phyloP scores from a whole-genome alignment of 2,797 vertebrate species.

The Crocodylus rhombifer region DNA sequence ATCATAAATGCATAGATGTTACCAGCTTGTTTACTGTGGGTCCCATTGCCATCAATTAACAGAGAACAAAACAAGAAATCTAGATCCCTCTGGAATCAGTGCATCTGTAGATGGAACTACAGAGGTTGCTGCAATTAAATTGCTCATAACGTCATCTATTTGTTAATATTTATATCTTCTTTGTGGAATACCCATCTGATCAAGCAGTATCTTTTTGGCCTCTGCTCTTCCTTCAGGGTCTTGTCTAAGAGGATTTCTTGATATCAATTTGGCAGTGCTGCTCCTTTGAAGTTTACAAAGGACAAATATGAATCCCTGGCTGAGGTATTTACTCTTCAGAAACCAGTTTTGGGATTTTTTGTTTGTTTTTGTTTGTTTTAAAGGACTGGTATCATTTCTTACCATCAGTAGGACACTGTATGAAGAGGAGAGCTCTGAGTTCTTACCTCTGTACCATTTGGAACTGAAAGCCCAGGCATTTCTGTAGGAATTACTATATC shows the following conservation, averaged over 20 bases:
- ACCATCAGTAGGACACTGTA: background rate
- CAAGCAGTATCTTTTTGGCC: background rate
- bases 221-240: background rate
- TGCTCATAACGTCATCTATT: background rate
- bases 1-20: background rate
- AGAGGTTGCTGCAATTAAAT: background rate
- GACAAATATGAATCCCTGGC: background rate
- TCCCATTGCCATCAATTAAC: background rate
- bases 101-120: background rate
- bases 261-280: background rate
- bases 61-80: background rate
- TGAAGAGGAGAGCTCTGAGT: accelerated
- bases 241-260: background rate
- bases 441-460: background rate
- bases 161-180: background rate
- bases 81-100: background rate
- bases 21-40: background rate
- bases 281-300: background rate
- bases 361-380: background rate
- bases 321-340: background rate
- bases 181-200: background rate
- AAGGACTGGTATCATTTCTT: background rate
- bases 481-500: no score
- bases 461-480: background rate
- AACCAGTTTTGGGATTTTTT: background rate